Percentiles rank a stretch among this genome's conserved stretches.
Evolutionary conservation across 2,888 invertebrate genomes (phyloP).

Genomic region (Macropis europaea): DNA sequence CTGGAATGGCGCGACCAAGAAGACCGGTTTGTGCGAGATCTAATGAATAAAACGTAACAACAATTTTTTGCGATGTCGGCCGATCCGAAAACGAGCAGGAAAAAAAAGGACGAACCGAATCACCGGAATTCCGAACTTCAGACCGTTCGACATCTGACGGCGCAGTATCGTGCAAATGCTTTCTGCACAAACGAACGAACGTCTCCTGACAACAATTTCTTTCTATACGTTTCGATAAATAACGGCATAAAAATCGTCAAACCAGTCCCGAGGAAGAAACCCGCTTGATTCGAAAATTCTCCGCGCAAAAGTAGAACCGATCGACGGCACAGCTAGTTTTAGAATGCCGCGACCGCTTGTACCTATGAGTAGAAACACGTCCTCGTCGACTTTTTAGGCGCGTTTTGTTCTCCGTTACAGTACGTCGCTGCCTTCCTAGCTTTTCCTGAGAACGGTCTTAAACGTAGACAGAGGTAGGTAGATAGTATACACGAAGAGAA

Average conservation of each 20-base stretch:
- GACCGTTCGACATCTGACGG: neutral
- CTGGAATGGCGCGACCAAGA: constrained; percentile 49
- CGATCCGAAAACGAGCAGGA: constrained; percentile 14
- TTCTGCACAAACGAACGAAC: neutral
- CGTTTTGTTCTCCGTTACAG: constrained; percentile 66
- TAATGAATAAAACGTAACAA: constrained; percentile 17
- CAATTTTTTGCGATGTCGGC: neutral
- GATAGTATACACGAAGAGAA: constrained; percentile 92
- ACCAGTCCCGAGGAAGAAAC: constrained; percentile 30
- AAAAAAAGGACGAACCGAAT: constrained; percentile 3
- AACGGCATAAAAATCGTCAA: constrained; percentile 15
- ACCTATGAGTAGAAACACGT: constrained; percentile 87
- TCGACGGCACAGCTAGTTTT: constrained; percentile 1
- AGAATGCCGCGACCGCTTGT: neutral
- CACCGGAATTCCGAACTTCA: neutral
- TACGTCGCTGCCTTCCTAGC: constrained; percentile 79
- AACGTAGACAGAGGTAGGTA: constrained; percentile 90
- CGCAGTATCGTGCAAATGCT: constrained; percentile 7
- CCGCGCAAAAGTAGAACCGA: constrained; percentile 15
- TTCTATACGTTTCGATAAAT: neutral
- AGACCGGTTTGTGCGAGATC: constrained; percentile 47
- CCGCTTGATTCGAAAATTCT: constrained; percentile 16
- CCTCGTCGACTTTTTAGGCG: constrained; percentile 79
- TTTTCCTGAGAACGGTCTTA: constrained; percentile 86
- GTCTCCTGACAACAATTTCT: neutral